Conservation (phyloP, 2,797 vertebrate genomes). For the Sorex maritimensis region DNA sequence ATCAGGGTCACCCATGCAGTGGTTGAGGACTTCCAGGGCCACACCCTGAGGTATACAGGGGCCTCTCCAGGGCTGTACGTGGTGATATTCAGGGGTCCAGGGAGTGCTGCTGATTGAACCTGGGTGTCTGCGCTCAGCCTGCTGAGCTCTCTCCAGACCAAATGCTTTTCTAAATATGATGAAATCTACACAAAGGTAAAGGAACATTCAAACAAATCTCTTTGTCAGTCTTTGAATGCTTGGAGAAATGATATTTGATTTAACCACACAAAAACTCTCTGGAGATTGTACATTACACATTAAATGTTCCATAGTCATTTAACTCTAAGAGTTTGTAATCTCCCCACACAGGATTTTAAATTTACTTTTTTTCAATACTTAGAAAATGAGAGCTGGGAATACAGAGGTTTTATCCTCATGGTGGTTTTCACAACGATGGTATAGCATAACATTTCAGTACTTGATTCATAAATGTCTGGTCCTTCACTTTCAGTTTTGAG, state of each 20-base stretch:
- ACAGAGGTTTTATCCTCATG: constrained; percentile 24
- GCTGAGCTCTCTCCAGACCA: too few relatives aligned
- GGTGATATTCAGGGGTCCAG: too few relatives aligned
- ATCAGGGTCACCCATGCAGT: too few relatives aligned
- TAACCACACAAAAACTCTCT: constrained; percentile 37
- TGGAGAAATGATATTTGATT: constrained; percentile 62
- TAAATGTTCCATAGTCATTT: not conserved
- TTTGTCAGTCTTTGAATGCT: not conserved
- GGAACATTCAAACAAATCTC: constrained; percentile 15
- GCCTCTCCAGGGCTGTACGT: too few relatives aligned
- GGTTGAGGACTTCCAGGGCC: too few relatives aligned
- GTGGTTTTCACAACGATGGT: constrained; percentile 34
- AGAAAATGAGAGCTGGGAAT: constrained; percentile 7
- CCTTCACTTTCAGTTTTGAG: not conserved
- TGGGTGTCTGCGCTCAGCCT: too few relatives aligned
- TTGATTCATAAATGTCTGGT: constrained; percentile 1
- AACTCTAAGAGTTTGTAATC: constrained; percentile 53
- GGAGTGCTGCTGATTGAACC: too few relatives aligned
- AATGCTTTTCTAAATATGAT: not conserved
- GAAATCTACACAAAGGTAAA: constrained; percentile 48
- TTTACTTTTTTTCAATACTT: constrained; percentile 34
- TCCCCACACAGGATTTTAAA: not conserved
- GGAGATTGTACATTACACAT: not conserved
- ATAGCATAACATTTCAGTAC: not conserved
- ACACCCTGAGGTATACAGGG: too few relatives aligned